These are phyloP conservation scores for Dicerorhinus sumatrensis DNA, from an alignment of 2,113 vertebrate genomes.

Conservation along the genomic window DNA sequence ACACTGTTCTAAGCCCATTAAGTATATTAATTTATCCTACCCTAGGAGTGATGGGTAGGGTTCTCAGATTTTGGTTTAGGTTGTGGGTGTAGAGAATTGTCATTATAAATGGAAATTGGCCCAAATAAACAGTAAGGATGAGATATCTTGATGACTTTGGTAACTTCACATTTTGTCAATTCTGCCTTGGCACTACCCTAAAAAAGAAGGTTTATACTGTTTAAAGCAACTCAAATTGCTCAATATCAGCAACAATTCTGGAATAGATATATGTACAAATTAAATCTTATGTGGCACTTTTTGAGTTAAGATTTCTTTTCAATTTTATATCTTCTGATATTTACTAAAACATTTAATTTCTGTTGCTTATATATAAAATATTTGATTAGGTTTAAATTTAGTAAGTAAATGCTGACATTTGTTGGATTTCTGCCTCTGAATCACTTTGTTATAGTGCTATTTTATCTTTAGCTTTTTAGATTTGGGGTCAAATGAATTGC, in stretches of 20 bases:
- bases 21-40: neutral
- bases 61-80: conserved; percentile 39
- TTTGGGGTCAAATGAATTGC: neutral
- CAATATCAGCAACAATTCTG: neutral
- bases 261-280: neutral
- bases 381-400: conserved; percentile 3
- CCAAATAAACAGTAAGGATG: neutral
- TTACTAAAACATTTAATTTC: conserved; percentile 49
- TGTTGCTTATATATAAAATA: neutral
- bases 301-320: neutral
- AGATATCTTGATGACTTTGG: neutral
- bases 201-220: neutral
- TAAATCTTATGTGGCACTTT: neutral
- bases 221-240: conserved; percentile 18
- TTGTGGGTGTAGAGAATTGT: neutral
- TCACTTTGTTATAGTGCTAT: conserved; percentile 7
- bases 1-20: neutral
- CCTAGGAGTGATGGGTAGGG: neutral
- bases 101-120: neutral
- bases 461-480: neutral
- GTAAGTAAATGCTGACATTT: conserved; percentile 39
- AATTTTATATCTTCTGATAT: conserved; percentile 25
- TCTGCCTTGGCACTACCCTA: neutral
- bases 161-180: neutral
- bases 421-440: neutral